Conservation (phyloP, 2,113 vertebrate genomes). For the Engystomops pustulosus region DNA sequence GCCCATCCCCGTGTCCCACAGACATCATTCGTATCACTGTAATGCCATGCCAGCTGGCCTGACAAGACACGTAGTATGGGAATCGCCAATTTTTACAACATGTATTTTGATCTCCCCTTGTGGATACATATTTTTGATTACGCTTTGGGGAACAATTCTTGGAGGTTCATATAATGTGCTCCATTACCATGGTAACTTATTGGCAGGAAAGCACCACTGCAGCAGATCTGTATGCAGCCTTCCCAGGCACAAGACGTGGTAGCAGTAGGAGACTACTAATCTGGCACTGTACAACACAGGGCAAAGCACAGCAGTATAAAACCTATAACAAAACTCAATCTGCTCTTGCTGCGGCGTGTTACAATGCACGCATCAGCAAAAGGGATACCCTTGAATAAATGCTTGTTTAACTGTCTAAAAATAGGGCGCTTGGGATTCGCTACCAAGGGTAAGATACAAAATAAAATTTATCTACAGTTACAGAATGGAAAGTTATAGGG, state of each 20-base stretch:
- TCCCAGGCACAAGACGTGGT: slow-evolving; percentile 1
- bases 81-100: slow-evolving; percentile 18
- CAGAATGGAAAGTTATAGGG: neutral
- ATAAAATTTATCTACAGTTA: neutral
- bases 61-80: slow-evolving; percentile 20
- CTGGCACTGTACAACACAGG: neutral
- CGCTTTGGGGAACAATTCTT: slow-evolving; percentile 6
- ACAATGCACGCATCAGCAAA: slow-evolving; percentile 6
- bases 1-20: neutral
- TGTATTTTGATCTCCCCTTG: neutral
- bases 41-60: neutral
- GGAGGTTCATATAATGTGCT: slow-evolving; percentile 20
- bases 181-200: slow-evolving; percentile 52
- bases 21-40: neutral
- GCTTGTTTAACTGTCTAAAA: neutral
- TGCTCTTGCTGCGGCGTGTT: neutral
- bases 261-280: neutral
- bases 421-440: neutral
- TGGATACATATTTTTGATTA: slow-evolving; percentile 45
- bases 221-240: slow-evolving; percentile 8
- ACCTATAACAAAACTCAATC: neutral
- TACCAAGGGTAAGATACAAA: neutral
- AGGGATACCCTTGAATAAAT: neutral
- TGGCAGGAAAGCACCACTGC: slow-evolving; percentile 32
- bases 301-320: neutral